These are phyloP conservation scores for Dallia pectoralis DNA, from an alignment of 2,797 vertebrate genomes.

Conservation along the genomic window DNA sequence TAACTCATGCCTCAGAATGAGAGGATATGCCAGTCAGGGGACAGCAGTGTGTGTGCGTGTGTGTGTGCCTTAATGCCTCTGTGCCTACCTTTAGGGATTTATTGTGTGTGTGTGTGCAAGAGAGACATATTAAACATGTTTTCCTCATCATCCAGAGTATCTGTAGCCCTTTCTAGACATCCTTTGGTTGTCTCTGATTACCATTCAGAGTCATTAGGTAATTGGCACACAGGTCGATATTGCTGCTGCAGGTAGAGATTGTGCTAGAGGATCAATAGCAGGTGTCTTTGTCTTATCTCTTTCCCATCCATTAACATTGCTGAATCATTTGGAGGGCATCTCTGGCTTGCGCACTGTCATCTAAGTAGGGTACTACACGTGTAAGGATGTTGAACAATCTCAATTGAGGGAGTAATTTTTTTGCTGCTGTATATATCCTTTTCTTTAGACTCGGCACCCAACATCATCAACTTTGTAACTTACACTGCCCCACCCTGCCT, in stretches of 20 bases:
- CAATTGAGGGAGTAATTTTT: too few relatives aligned
- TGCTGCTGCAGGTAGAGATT: too few relatives aligned
- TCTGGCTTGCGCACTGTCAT: neutral
- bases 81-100: neutral
- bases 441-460: too few relatives aligned
- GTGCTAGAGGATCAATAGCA: neutral
- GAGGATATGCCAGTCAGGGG: neutral
- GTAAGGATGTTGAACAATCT: neutral
- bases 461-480: too few relatives aligned
- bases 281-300: neutral
- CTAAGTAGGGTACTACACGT: neutral
- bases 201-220: neutral
- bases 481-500: too few relatives aligned
- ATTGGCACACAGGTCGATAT: neutral
- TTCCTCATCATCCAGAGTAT: too few relatives aligned
- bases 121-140: too few relatives aligned
- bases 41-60: slow-evolving; percentile 11
- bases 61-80: neutral
- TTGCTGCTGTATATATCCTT: too few relatives aligned
- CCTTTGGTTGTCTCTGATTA: neutral
- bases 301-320: neutral
- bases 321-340: slow-evolving; percentile 1
- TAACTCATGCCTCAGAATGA: slow-evolving; percentile 34
- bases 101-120: neutral
- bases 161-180: neutral